Conservation (phyloP, 2,797 vertebrate genomes). For the Merluccius polli region DNA sequence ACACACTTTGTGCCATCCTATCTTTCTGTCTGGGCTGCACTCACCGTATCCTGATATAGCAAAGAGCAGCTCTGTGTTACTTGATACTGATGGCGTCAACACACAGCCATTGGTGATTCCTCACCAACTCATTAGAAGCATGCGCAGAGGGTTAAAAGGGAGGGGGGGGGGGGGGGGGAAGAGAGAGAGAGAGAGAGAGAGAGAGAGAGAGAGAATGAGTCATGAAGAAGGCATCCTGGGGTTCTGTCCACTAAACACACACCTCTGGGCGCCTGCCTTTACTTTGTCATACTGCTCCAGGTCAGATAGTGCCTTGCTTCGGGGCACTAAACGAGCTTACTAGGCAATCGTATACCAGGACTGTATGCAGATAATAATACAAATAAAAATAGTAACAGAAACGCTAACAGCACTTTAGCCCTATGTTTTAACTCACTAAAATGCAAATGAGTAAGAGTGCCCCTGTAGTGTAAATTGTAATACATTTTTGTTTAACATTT, state of each 20-base stretch:
- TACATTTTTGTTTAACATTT: too few relatives aligned
- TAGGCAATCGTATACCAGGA: neutral
- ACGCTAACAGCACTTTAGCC: neutral
- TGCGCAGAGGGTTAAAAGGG: neutral
- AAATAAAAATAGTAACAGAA: neutral
- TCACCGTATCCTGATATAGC: conserved; percentile 57
- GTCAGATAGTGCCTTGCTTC: neutral
- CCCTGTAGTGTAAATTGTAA: neutral
- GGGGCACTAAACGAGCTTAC: neutral
- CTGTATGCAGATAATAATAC: neutral
- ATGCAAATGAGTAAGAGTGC: neutral
- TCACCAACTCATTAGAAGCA: neutral
- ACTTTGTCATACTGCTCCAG: neutral
- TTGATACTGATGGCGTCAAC: conserved; percentile 35
- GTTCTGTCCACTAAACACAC: neutral
- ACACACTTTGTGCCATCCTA: conserved; percentile 11
- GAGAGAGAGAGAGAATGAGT: neutral
- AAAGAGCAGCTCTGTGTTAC: conserved; percentile 45
- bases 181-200: neutral
- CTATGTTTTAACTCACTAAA: neutral
- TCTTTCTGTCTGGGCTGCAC: conserved; percentile 35
- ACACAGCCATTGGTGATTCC: neutral
- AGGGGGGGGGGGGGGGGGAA: neutral
- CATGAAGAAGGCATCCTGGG: neutral
- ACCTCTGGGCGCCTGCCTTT: too few relatives aligned